Conservation (phyloP, 2,888 invertebrate species). For the Stratiomys singularior region DNA sequence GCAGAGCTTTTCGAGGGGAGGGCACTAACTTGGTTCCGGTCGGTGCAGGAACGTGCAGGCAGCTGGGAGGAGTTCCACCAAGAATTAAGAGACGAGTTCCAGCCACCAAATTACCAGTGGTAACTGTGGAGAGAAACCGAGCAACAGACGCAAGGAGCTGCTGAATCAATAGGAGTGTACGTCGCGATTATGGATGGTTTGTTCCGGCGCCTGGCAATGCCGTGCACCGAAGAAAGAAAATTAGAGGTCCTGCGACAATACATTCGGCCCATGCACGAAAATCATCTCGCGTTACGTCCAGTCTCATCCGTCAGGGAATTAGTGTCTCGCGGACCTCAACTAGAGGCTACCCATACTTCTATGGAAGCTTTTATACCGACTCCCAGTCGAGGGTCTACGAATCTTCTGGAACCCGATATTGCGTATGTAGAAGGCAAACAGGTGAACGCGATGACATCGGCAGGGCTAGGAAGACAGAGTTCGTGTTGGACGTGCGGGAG, state of each 20-base stretch:
- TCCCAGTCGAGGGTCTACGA: background rate
- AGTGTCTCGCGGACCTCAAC: background rate
- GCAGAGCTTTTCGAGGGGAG: no score
- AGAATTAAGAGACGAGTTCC: no score
- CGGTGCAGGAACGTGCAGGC: no score
- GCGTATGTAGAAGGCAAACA: background rate
- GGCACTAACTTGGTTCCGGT: no score
- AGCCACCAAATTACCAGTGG: no score
- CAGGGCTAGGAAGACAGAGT: background rate
- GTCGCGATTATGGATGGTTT: background rate
- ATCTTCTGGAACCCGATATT: background rate
- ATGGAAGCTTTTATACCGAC: background rate
- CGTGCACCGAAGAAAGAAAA: background rate
- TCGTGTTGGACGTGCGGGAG: no score
- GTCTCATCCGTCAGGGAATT: background rate
- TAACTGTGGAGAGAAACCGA: no score
- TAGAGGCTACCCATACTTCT: background rate
- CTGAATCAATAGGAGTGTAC: background rate
- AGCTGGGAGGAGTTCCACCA: no score
- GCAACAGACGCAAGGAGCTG: background rate
- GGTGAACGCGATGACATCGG: background rate
- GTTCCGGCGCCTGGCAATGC: background rate
- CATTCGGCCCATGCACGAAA: background rate
- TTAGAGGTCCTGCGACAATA: background rate
- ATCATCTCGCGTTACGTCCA: background rate